A percentile compares a stretch with the other conserved stretches of the same genome.
These are phyloP conservation scores for Chymomyza costata DNA, from an alignment of 1,140 invertebrate genomes.

Conservation along the genomic window DNA sequence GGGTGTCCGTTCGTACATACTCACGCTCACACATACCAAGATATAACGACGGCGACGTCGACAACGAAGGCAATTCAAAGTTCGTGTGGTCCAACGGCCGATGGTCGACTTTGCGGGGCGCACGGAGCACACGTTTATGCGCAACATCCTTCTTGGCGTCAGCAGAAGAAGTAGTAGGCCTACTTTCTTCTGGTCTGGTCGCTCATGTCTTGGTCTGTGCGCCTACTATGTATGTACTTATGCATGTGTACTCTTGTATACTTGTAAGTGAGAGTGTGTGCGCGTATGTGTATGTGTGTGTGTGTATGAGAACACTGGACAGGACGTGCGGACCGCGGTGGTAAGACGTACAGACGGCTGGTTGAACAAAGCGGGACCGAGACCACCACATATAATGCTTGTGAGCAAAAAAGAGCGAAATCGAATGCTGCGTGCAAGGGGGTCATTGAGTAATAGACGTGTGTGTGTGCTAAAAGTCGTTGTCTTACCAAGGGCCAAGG, in stretches of 20 bases:
- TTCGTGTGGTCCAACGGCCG: slow-evolving; percentile 38
- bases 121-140: slow-evolving; percentile 20
- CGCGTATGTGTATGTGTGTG: slow-evolving; percentile 12
- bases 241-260: slow-evolving; percentile 17
- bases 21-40: slow-evolving; percentile 11
- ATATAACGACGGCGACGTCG: slow-evolving; percentile 36
- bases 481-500: slow-evolving; percentile 15
- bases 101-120: slow-evolving; percentile 40
- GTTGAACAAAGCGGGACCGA: slow-evolving; percentile 27
- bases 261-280: slow-evolving; percentile 13
- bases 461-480: slow-evolving; percentile 12
- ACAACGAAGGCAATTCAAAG: slow-evolving; percentile 52
- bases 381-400: slow-evolving; percentile 23
- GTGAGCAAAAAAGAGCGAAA: slow-evolving; percentile 38
- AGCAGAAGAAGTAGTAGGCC: slow-evolving; percentile 33
- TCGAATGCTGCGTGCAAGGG: slow-evolving; percentile 39
- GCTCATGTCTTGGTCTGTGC: slow-evolving; percentile 48
- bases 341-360: slow-evolving; percentile 13
- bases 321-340: slow-evolving; percentile 16
- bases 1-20: slow-evolving; percentile 25
- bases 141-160: slow-evolving; percentile 55
- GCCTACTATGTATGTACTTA: slow-evolving; percentile 13
- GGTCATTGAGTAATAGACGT: slow-evolving; percentile 4
- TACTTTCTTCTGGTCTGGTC: slow-evolving; percentile 60
- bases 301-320: slow-evolving; percentile 38